These are phyloP conservation scores for Sciurus vulgaris DNA, from an alignment of 2,797 vertebrate genomes.

Conservation along the genomic window DNA sequence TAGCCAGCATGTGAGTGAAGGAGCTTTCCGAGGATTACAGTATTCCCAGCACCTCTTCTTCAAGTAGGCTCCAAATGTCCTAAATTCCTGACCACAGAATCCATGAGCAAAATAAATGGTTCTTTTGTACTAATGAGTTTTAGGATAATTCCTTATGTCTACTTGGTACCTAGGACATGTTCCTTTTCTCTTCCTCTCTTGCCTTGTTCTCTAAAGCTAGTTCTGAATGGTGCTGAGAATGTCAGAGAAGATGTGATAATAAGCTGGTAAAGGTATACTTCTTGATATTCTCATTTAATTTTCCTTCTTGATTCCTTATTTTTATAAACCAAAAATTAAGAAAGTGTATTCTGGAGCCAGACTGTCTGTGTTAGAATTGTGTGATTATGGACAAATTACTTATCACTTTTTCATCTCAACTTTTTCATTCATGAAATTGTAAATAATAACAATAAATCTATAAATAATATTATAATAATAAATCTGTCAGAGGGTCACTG, in stretches of 20 bases:
- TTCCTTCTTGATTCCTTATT: background rate
- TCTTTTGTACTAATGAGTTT: background rate
- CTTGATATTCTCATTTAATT: background rate
- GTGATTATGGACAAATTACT: background rate
- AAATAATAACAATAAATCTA: too few species aligned
- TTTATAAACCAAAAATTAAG: background rate
- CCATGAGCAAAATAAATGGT: background rate
- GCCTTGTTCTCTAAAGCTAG: background rate
- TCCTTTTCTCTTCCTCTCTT: background rate
- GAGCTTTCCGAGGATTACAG: background rate
- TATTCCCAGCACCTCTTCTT: background rate
- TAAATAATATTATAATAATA: background rate
- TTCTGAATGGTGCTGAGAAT: background rate
- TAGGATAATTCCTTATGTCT: background rate
- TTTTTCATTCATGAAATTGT: conserved; percentile 17
- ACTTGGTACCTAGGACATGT: background rate
- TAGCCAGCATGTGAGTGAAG: background rate
- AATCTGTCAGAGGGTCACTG: background rate
- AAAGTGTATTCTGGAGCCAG: background rate
- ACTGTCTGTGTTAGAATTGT: background rate
- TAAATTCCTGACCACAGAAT: conserved; percentile 6
- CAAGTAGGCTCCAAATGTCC: background rate
- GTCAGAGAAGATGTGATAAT: background rate
- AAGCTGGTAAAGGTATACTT: background rate
- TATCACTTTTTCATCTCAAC: background rate